A percentile compares a stretch with the other conserved stretches of the same genome.
These are phyloP conservation scores for Ceyx cyanopectus DNA, from an alignment of 2,113 vertebrate species.

Conservation along the genomic window DNA sequence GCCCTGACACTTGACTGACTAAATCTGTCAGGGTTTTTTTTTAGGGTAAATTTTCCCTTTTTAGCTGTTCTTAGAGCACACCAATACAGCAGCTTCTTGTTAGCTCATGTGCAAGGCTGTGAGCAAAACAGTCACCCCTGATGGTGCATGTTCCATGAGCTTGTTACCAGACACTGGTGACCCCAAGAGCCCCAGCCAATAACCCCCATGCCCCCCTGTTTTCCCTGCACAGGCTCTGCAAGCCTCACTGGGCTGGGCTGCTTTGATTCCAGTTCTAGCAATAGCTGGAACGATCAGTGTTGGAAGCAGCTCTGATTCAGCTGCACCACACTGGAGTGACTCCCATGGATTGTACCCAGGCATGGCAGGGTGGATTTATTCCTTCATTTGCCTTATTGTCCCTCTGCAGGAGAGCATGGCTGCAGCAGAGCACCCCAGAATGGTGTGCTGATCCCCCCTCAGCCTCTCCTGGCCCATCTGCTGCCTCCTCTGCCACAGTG, in stretches of 20 bases:
- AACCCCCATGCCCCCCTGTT: neutral
- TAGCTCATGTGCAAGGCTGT: neutral
- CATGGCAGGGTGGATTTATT: neutral
- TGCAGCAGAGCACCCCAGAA: neutral
- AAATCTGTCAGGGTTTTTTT: neutral
- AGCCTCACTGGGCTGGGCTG: neutral
- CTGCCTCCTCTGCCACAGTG: neutral
- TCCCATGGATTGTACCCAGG: accelerated
- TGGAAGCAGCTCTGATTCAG: neutral
- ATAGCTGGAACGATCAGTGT: neutral
- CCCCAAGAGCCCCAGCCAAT: neutral
- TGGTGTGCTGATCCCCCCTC: neutral
- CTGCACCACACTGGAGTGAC: accelerated
- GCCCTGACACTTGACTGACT: neutral
- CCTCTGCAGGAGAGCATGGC: neutral
- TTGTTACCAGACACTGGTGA: neutral
- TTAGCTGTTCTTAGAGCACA: neutral
- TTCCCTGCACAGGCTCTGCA: accelerated
- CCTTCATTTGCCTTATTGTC: neutral
- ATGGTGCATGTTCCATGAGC: neutral
- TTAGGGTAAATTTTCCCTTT: neutral
- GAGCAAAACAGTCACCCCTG: neutral
- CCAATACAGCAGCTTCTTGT: neutral
- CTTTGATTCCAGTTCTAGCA: neutral
- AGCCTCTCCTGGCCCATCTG: neutral